A percentile compares a stretch with the other conserved stretches of the same genome.
Evolutionary conservation across 2,113 vertebrate genomes (phyloP).

Genomic region (Shinisaurus crocodilurus): DNA sequence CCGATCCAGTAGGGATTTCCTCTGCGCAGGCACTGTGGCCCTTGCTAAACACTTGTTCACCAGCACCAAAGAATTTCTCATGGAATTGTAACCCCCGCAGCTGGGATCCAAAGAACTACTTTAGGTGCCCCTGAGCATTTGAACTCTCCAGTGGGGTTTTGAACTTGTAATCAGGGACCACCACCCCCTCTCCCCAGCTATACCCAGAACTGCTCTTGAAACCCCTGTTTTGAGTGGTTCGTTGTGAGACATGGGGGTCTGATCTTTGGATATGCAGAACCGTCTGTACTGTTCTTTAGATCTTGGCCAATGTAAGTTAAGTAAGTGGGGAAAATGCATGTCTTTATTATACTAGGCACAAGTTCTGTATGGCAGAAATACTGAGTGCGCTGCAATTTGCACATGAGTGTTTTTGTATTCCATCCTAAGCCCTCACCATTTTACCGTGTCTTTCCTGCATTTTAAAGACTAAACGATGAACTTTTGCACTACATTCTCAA

Average conservation of each 20-base stretch:
- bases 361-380: no score
- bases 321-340: not conserved
- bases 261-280: not conserved
- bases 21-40: not conserved
- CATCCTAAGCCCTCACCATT: conserved; percentile 32
- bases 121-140: not conserved
- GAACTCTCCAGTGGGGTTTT: not conserved
- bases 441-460: conserved; percentile 59
- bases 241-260: not conserved
- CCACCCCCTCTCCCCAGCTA: not conserved
- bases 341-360: no score
- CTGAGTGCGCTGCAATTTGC: not conserved
- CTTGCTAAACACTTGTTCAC: not conserved
- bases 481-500: conserved; percentile 97
- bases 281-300: not conserved
- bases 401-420: not conserved
- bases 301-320: not conserved
- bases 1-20: not conserved
- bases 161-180: not conserved
- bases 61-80: no score
- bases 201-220: not conserved
- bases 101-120: not conserved
- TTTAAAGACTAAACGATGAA: conserved; percentile 92
- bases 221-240: not conserved
- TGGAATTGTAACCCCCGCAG: not conserved